These are phyloP conservation scores for Tamias sibiricus DNA, from an alignment of 2,113 vertebrate species.

Conservation along the genomic window DNA sequence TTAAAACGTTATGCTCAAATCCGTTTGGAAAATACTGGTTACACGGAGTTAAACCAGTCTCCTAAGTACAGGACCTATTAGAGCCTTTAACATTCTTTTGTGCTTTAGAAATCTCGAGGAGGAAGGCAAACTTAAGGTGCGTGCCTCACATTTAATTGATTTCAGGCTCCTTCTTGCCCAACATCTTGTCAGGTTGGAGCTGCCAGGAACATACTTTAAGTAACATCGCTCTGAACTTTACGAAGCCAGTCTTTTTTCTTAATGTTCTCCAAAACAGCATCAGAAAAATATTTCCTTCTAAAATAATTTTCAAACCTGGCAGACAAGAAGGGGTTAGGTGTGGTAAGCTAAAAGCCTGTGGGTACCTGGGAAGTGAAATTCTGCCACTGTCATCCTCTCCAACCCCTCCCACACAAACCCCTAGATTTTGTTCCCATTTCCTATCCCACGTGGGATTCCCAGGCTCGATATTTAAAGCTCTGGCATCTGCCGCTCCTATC, in stretches of 20 bases:
- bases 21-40: neutral
- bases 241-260: slow-evolving; percentile 34
- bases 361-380: neutral
- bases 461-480: neutral
- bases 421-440: neutral
- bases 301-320: slow-evolving; percentile 17
- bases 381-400: neutral
- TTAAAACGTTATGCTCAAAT: neutral
- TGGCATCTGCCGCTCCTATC: neutral
- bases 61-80: neutral
- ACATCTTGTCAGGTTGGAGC: neutral
- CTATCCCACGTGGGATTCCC: neutral
- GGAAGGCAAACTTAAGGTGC: neutral
- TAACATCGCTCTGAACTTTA: neutral
- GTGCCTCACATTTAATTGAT: neutral
- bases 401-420: neutral
- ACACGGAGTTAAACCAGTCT: neutral
- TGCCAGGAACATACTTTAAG: neutral
- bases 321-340: neutral
- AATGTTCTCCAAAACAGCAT: slow-evolving; percentile 1
- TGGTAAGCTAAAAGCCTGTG: neutral
- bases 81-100: neutral
- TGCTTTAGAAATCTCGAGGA: slow-evolving; percentile 6
- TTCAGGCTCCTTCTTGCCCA: neutral
- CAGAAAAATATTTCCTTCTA: slow-evolving; percentile 47